Base-by-base conservation (phyloP, 2,113 vertebrate species). In the Lampris megalopsis region DNA sequence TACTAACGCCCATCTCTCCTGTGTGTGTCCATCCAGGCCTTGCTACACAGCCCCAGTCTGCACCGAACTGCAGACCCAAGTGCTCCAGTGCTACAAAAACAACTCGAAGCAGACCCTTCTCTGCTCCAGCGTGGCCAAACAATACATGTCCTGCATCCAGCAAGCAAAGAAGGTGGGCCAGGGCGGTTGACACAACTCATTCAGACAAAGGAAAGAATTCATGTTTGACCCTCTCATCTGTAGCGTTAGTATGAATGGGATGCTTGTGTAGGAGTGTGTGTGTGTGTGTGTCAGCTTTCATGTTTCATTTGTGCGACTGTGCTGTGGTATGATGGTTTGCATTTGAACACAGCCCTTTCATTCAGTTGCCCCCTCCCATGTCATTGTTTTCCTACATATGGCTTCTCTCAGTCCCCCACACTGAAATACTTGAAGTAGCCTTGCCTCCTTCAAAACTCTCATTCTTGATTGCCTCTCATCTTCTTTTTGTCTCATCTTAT, bases 111-210 rank as follows among this genome's bases (percentile, higher is more conserved):
- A 98, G 91, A 96, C 96, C 36, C 95, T 99, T 35, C 94, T 91
- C 73, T 99, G 97, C 92, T 97, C 97, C 0, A 90, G 93, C 85
- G 92, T 99, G 88, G 98, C 94, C 79, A 96, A 94, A 82, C 93
- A 97, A 1, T 99, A 97, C 87, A 96, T 95, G 86, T 91, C 73
- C 90, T 99, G 98, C 5, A 96, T 99, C 73, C 95, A 95, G 5
- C 83, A 95, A 0, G 95, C 96, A 80, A 96, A 94, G 82, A 96
- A 97, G 97, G 97, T 97, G 92, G 81, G 81, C 13, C 7, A 67
- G 2, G 2, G 57, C 4, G 35, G 3, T 6, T 24, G 24, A 24
- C 24, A 24, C 24, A 24, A 24, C 24, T 24, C 24, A 24, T 24
- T 24, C 36, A 54, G 47, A 61, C 41, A 9, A 1, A 9, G 35